Conservation (phyloP, 1,140 invertebrate genomes). For the Lanistes nyassanus region DNA sequence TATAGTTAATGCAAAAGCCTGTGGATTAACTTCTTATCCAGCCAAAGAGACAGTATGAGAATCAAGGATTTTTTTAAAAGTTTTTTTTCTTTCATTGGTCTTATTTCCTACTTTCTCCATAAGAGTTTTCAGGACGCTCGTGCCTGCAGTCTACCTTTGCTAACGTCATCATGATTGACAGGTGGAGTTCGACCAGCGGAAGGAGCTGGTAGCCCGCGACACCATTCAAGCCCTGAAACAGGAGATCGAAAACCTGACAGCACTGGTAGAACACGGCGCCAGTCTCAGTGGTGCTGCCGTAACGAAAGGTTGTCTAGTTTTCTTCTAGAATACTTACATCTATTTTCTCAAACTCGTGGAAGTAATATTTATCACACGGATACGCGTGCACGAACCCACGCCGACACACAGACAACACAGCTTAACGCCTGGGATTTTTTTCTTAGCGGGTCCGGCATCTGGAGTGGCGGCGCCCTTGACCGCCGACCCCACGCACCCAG, state of each 20-base stretch:
- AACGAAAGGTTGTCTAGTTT: too few species aligned
- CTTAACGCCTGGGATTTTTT: neutral
- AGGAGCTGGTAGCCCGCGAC: neutral
- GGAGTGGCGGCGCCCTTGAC: neutral
- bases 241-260: conserved; percentile 5
- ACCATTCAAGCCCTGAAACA: neutral
- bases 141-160: too few species aligned
- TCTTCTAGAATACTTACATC: too few species aligned
- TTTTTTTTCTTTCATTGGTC: too few species aligned
- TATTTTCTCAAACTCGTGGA: too few species aligned
- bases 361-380: neutral
- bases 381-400: neutral
- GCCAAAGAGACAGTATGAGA: too few species aligned
- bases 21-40: too few species aligned
- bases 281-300: too few species aligned
- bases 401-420: neutral
- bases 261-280: conserved; percentile 6
- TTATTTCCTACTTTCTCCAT: too few species aligned
- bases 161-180: neutral
- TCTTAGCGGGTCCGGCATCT: neutral
- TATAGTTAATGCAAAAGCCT: too few species aligned
- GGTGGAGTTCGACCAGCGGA: neutral
- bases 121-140: too few species aligned
- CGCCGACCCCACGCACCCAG: neutral
- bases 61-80: too few species aligned